Evolutionary conservation across 2,888 invertebrate genomes (phyloP).

Genomic region (Noctua janthe): DNA sequence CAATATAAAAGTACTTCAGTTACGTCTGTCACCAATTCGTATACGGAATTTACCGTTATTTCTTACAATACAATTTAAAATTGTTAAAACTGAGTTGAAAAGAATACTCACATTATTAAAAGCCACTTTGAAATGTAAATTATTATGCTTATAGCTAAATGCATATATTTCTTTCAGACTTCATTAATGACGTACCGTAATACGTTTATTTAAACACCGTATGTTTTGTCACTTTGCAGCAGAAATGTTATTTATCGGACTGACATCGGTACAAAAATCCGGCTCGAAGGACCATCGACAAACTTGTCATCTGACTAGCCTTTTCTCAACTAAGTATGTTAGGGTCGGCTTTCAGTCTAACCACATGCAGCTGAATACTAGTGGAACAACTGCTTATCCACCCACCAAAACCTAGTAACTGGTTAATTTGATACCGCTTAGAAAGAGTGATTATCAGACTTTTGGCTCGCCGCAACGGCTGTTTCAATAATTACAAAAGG

Average conservation of each 20-base stretch:
- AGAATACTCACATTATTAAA: not conserved
- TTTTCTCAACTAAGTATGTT: not conserved
- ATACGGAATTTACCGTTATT: no score
- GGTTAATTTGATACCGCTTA: not conserved
- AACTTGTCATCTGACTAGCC: not conserved
- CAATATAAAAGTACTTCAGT: no score
- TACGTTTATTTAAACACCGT: not conserved
- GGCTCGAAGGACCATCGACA: not conserved
- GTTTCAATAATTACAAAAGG: not conserved
- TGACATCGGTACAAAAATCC: not conserved
- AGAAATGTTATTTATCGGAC: not conserved
- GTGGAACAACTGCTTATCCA: no score
- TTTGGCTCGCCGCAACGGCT: not conserved
- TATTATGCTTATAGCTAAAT: not conserved
- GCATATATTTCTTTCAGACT: not conserved
- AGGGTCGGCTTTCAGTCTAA: not conserved
- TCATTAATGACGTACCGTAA: not conserved
- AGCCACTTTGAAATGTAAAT: not conserved
- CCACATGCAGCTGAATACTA: not conserved
- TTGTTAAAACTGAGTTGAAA: not conserved
- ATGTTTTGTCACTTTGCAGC: not conserved
- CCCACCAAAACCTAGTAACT: not conserved
- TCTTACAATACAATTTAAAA: not conserved
- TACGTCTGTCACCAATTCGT: no score
- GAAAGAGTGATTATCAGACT: not conserved